A percentile compares a stretch with the other conserved stretches of the same genome.
Evolutionary conservation across 2,888 invertebrate species (phyloP).

Genomic region (Auanema sp.): DNA sequence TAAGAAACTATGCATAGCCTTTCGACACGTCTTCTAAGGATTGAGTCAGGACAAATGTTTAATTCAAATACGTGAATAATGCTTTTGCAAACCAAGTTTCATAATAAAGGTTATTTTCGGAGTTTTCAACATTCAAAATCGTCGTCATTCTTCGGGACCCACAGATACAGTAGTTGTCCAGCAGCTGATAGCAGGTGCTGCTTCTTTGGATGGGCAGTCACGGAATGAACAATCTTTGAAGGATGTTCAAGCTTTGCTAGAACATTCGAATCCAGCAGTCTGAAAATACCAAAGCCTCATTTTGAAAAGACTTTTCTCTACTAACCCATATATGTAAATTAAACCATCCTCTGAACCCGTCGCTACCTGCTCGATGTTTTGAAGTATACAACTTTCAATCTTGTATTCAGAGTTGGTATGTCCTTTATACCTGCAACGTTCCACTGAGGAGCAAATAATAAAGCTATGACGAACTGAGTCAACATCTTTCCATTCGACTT

Average conservation of each 20-base stretch:
- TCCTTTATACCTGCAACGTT: slow-evolving; percentile 74
- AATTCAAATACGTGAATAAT: too few relatives aligned
- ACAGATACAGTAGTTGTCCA: slow-evolving; percentile 37
- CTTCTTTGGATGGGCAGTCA: slow-evolving; percentile 56
- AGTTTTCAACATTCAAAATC: slow-evolving; percentile 2
- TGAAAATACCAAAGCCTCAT: slow-evolving; percentile 18
- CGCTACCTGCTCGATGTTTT: slow-evolving; percentile 81
- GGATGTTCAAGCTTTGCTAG: slow-evolving; percentile 48
- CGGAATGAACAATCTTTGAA: slow-evolving; percentile 49
- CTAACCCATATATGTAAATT: slow-evolving; percentile 85
- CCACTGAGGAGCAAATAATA: too few relatives aligned
- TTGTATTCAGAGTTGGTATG: slow-evolving; percentile 82
- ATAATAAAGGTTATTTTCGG: too few relatives aligned
- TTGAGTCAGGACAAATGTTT: too few relatives aligned
- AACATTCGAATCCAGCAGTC: slow-evolving; percentile 72
- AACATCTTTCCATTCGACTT: slow-evolving; percentile 80
- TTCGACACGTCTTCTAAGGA: too few relatives aligned
- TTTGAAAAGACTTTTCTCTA: slow-evolving; percentile 66
- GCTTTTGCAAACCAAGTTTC: too few relatives aligned
- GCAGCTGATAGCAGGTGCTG: slow-evolving; percentile 42
- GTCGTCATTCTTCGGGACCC: slow-evolving; percentile 31
- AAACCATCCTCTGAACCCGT: slow-evolving; percentile 87
- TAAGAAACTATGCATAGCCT: too few relatives aligned
- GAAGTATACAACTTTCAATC: slow-evolving; percentile 83
- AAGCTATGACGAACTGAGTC: slow-evolving; percentile 72